Evolutionary conservation across 2,797 vertebrate genomes (phyloP).

Genomic region (Harpagifer antarcticus): DNA sequence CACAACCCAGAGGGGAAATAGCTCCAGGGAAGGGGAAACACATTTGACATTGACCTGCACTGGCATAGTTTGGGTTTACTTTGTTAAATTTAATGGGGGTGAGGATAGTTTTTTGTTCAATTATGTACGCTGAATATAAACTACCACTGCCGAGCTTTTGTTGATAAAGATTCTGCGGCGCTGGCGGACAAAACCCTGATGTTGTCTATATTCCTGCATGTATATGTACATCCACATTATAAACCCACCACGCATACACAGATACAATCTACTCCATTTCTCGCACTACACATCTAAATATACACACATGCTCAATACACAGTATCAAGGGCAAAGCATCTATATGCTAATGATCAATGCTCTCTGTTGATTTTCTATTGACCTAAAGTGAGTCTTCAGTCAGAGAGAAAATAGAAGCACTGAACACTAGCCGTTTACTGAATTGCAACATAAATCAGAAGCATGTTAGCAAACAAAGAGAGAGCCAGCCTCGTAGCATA

Average conservation of each 20-base stretch:
- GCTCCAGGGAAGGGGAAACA: conserved; percentile 56
- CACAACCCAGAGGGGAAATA: conserved; percentile 62
- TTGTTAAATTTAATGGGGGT: conserved; percentile 65
- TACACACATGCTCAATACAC: conserved; percentile 33
- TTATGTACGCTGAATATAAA: conserved; percentile 63
- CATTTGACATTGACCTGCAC: conserved; percentile 69
- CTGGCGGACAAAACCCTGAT: conserved; percentile 19
- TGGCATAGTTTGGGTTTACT: conserved; percentile 65
- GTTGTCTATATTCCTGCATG: conserved; percentile 23
- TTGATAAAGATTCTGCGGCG: conserved; percentile 13
- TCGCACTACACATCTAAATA: conserved; percentile 29
- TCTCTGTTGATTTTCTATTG: conserved; percentile 79
- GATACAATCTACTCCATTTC: conserved; percentile 28
- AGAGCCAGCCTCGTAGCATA: conserved; percentile 10
- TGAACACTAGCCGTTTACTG: conserved; percentile 73
- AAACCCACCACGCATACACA: conserved; percentile 6
- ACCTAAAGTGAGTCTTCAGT: conserved; percentile 73
- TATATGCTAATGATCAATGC: conserved; percentile 84
- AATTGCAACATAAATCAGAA: conserved; percentile 75
- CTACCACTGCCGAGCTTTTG: conserved; percentile 45
- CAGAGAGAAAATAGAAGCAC: conserved; percentile 66
- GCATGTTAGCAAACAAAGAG: conserved; percentile 62
- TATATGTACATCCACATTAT: conserved; percentile 24
- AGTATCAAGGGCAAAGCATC: conserved; percentile 71
- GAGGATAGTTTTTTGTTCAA: conserved; percentile 54